phyloP scores from a whole-genome alignment of 2,797 vertebrate species.

The Dendrocincla tyrannina region DNA sequence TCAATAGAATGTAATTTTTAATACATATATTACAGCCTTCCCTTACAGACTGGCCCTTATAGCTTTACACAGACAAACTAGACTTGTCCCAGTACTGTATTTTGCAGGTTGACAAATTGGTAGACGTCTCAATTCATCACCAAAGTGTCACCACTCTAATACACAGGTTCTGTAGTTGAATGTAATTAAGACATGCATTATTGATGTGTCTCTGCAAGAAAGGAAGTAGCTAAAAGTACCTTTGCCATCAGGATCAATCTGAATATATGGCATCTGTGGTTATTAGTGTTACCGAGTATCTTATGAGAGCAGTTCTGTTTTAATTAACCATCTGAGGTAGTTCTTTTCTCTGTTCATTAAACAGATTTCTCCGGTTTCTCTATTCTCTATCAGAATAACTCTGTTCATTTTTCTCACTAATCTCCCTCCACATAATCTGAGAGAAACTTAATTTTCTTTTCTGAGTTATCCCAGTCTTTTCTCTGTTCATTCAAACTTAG shows the following conservation, averaged over 20 bases:
- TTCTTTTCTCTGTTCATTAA: not conserved
- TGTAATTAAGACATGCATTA: conserved; percentile 50
- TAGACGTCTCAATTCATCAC: not conserved
- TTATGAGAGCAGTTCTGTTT: not conserved
- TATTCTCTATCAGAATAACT: not conserved
- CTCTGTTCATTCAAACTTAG: not conserved
- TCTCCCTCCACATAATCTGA: not conserved
- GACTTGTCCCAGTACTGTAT: not conserved
- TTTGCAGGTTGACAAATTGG: not conserved
- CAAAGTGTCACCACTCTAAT: not conserved
- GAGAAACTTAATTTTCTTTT: not conserved
- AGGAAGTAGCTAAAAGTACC: not conserved
- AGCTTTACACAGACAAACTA: not conserved
- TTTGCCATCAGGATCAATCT: not conserved
- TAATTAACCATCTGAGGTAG: not conserved
- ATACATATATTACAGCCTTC: not conserved
- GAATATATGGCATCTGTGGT: not conserved
- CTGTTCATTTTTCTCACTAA: not conserved
- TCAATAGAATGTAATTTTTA: not conserved
- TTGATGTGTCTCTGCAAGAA: conserved; percentile 23
- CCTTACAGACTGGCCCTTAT: not conserved
- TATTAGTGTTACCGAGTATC: not conserved
- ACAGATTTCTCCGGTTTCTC: not conserved
- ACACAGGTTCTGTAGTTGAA: not conserved
- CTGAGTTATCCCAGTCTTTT: not conserved